These are phyloP conservation scores for Manis crassicaudata DNA, from an alignment of 2,797 vertebrate species.

Conservation along the genomic window DNA sequence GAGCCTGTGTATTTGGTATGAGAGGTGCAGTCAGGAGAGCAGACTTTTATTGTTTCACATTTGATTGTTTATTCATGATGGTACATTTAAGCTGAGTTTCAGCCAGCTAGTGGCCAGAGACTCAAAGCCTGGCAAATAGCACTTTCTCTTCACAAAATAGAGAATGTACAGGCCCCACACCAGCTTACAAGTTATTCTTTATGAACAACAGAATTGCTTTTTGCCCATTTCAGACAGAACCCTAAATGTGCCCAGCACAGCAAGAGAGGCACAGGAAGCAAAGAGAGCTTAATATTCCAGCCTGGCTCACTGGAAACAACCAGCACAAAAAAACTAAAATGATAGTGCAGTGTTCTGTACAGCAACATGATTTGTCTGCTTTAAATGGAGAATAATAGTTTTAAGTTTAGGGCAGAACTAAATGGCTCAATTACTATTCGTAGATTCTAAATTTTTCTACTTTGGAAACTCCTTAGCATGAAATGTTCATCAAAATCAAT, in stretches of 20 bases:
- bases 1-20: slow-evolving; percentile 42
- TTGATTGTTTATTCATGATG: slow-evolving; percentile 76
- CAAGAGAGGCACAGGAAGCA: slow-evolving; percentile 81
- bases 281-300: slow-evolving; percentile 86
- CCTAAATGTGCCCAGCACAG: slow-evolving; percentile 84
- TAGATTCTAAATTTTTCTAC: slow-evolving; percentile 87
- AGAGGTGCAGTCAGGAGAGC: slow-evolving; percentile 68
- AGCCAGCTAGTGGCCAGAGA: slow-evolving; percentile 79
- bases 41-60: slow-evolving; percentile 81
- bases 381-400: slow-evolving; percentile 89
- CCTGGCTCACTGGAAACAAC: slow-evolving; percentile 79
- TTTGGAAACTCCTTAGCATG: slow-evolving; percentile 86
- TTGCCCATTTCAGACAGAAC: slow-evolving; percentile 85
- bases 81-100: slow-evolving; percentile 71
- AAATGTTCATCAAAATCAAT: slow-evolving; percentile 87
- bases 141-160: slow-evolving; percentile 81
- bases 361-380: slow-evolving; percentile 86
- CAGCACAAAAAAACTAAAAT: slow-evolving; percentile 78
- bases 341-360: slow-evolving; percentile 84
- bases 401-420: slow-evolving; percentile 88
- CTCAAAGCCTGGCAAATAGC: slow-evolving; percentile 80
- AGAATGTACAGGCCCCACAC: slow-evolving; percentile 77
- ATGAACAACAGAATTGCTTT: slow-evolving; percentile 85
- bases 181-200: slow-evolving; percentile 83
- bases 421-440: slow-evolving; percentile 88